phyloP scores from a whole-genome alignment of 2,113 vertebrate species.

The Notothenia rossii region DNA sequence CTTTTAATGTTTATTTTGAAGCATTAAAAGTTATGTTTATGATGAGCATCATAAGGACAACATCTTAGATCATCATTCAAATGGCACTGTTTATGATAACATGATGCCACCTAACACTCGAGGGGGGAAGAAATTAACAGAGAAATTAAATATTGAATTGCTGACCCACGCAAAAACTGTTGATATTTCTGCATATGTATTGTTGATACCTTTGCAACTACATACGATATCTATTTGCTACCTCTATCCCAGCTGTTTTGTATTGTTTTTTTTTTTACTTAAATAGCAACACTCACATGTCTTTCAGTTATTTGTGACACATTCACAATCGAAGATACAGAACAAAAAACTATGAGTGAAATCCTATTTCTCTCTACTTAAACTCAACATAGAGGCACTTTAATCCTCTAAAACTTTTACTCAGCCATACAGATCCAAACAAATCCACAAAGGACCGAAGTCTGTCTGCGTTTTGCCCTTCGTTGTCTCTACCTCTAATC shows the following conservation, averaged over 20 bases:
- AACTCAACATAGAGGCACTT: conserved; percentile 22
- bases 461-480: conserved; percentile 57
- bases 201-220: too few relatives aligned
- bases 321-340: not conserved
- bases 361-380: conserved; percentile 25
- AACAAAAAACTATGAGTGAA: not conserved
- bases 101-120: too few relatives aligned
- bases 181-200: too few relatives aligned
- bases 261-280: not conserved
- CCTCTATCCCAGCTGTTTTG: not conserved
- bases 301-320: not conserved
- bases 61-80: too few relatives aligned
- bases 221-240: too few relatives aligned
- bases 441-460: conserved; percentile 36
- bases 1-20: too few relatives aligned
- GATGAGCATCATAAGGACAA: too few relatives aligned
- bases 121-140: too few relatives aligned
- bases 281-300: not conserved
- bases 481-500: conserved; percentile 66
- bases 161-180: too few relatives aligned
- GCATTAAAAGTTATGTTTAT: too few relatives aligned
- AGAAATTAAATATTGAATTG: too few relatives aligned
- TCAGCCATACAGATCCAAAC: conserved; percentile 14
- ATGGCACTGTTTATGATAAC: too few relatives aligned
- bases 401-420: conserved; percentile 32